Conservation (phyloP, 2,797 vertebrate genomes). For the Xenentodon cancila region DNA sequence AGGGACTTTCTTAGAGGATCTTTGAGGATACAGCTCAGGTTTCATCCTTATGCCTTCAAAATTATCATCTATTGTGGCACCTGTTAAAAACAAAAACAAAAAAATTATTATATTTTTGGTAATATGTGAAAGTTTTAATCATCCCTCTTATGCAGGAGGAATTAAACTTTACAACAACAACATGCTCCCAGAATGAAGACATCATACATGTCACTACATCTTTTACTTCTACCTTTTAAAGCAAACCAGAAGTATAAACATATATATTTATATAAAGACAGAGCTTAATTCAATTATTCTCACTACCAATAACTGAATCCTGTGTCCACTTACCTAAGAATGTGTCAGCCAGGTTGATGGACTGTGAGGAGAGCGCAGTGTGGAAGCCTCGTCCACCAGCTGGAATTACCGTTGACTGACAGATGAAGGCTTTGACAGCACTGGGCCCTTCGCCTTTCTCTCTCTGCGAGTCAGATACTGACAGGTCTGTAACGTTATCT, state of each 20-base stretch:
- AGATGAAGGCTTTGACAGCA: conserved; percentile 91
- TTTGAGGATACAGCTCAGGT: conserved; percentile 83
- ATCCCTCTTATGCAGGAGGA: neutral
- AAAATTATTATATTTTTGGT: conserved; percentile 2
- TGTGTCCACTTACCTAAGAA: conserved; percentile 86
- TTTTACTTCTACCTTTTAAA: too few species aligned
- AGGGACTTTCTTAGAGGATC: conserved; percentile 81
- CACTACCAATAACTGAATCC: neutral
- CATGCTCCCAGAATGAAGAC: too few species aligned
- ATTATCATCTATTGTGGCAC: conserved; percentile 85
- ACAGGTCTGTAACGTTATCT: conserved; percentile 94
- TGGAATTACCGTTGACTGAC: conserved; percentile 96
- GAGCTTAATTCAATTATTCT: neutral
- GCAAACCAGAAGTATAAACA: too few species aligned
- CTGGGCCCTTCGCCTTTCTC: conserved; percentile 88
- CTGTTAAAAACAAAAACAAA: conserved; percentile 64
- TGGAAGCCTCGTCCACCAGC: conserved; percentile 94
- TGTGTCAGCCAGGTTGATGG: conserved; percentile 92
- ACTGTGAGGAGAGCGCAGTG: conserved; percentile 92
- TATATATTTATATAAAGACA: too few species aligned
- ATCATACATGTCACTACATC: too few species aligned
- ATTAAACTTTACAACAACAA: too few species aligned
- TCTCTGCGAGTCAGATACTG: conserved; percentile 84
- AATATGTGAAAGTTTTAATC: neutral
- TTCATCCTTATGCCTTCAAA: conserved; percentile 84